Evolutionary conservation across 2,797 vertebrate species (phyloP).

Genomic region (Chelon auratus): DNA sequence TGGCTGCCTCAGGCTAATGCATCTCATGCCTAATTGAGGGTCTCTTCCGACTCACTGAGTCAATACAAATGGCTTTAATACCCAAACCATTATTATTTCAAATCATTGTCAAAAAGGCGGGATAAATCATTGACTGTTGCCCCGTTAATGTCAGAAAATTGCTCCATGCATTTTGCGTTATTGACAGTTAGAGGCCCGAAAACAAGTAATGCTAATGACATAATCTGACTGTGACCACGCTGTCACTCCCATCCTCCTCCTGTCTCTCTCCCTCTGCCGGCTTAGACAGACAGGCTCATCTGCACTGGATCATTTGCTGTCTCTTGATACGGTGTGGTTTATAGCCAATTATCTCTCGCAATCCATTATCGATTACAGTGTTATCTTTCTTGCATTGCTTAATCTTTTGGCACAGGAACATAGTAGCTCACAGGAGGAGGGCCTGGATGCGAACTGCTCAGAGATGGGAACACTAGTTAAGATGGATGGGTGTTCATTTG

Average conservation of each 20-base stretch:
- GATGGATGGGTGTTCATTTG: slow-evolving; percentile 80
- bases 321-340: slow-evolving; percentile 83
- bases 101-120: slow-evolving; percentile 79
- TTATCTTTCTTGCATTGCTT: slow-evolving; percentile 84
- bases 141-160: slow-evolving; percentile 79
- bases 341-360: slow-evolving; percentile 86
- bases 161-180: slow-evolving; percentile 81
- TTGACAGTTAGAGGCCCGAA: slow-evolving; percentile 79
- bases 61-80: slow-evolving; percentile 85
- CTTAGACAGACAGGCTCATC: slow-evolving; percentile 80
- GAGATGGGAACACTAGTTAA: slow-evolving; percentile 66
- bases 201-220: slow-evolving; percentile 81
- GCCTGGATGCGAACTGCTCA: slow-evolving; percentile 60
- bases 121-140: slow-evolving; percentile 80
- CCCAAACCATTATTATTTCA: slow-evolving; percentile 75
- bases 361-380: slow-evolving; percentile 87
- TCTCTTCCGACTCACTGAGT: slow-evolving; percentile 72
- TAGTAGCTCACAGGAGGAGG: slow-evolving; percentile 60
- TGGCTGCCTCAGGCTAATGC: slow-evolving; percentile 66
- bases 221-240: slow-evolving; percentile 79
- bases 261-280: slow-evolving; percentile 31
- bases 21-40: slow-evolving; percentile 74
- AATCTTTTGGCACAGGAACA: slow-evolving; percentile 80
- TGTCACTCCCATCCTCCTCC: slow-evolving; percentile 33
- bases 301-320: slow-evolving; percentile 85